These are phyloP conservation scores for Mesocentrotus franciscanus DNA, from an alignment of 53 echinoderm and acorn worm genomes.

Conservation along the genomic window DNA sequence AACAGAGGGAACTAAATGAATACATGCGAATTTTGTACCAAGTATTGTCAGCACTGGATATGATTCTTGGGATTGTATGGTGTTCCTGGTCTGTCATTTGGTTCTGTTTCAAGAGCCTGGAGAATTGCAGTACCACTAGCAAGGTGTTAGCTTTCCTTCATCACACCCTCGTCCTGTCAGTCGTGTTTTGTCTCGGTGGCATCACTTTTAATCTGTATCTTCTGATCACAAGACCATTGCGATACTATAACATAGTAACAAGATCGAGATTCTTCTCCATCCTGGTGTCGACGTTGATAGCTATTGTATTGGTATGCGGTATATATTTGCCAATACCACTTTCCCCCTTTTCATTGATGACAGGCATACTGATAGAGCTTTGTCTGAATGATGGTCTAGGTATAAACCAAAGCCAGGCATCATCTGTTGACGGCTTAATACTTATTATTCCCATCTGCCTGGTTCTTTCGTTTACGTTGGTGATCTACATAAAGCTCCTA, in stretches of 20 bases:
- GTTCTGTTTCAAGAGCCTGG: neutral
- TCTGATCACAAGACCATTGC: slow-evolving; percentile 17
- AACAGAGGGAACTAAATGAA: neutral
- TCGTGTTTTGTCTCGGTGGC: neutral
- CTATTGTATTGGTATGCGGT: neutral
- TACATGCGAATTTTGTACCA: slow-evolving; percentile 24
- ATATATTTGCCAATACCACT: neutral
- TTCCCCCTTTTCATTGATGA: neutral
- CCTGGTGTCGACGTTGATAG: neutral
- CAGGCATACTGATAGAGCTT: neutral
- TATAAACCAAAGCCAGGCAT: neutral
- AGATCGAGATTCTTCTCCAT: neutral
- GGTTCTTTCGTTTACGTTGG: neutral
- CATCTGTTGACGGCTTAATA: neutral
- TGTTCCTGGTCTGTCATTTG: slow-evolving; percentile 7
- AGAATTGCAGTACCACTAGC: neutral
- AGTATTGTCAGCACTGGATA: neutral
- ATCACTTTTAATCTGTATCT: slow-evolving; percentile 27
- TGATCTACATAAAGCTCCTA: slow-evolving; percentile 1
- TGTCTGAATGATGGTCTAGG: neutral
- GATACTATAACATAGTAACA: neutral
- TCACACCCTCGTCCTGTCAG: neutral
- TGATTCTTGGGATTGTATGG: neutral
- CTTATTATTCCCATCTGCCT: neutral
- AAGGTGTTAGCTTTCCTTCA: slow-evolving; percentile 1